Evolutionary conservation across 2,113 vertebrate species (phyloP).

Genomic region (Isurus oxyrinchus): DNA sequence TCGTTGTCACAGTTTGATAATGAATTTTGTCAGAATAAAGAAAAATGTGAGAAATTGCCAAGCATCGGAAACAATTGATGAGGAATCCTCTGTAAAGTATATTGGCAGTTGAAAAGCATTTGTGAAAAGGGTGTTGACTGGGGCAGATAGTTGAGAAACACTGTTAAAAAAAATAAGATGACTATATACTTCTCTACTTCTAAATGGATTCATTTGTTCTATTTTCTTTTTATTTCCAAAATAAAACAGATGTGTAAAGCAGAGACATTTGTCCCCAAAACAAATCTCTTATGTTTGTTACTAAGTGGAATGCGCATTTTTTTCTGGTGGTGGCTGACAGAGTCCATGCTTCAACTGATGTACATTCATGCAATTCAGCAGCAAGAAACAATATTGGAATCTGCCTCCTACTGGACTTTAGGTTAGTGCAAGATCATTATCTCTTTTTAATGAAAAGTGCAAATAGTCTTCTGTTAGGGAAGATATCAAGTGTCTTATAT

Average conservation of each 20-base stretch:
- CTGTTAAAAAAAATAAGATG: not conserved
- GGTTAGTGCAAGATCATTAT: conserved; percentile 58
- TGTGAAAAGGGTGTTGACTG: not conserved
- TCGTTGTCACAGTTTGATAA: not conserved
- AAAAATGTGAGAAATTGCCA: not conserved
- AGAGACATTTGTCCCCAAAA: conserved; percentile 45
- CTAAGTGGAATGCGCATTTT: conserved; percentile 64
- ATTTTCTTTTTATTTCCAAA: not conserved
- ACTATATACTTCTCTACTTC: not conserved
- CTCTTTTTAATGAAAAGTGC: not conserved
- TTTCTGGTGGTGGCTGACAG: conserved; percentile 81
- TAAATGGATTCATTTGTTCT: not conserved
- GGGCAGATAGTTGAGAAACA: too few relatives aligned
- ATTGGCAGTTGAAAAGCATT: not conserved
- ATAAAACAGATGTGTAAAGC: conserved; percentile 65
- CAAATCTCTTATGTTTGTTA: conserved; percentile 47
- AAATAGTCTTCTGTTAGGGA: not conserved
- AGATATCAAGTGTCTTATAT: not conserved
- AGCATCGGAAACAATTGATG: not conserved
- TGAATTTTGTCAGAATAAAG: conserved; percentile 14
- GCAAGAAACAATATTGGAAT: conserved; percentile 68
- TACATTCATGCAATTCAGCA: conserved; percentile 84
- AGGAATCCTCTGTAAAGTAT: not conserved
- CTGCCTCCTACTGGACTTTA: conserved; percentile 78
- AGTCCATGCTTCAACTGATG: conserved; percentile 82